Percentiles rank a stretch among this genome's conserved stretches.
phyloP scores from a whole-genome alignment of 2,113 vertebrate species.

The Pygathrix nemaeus region DNA sequence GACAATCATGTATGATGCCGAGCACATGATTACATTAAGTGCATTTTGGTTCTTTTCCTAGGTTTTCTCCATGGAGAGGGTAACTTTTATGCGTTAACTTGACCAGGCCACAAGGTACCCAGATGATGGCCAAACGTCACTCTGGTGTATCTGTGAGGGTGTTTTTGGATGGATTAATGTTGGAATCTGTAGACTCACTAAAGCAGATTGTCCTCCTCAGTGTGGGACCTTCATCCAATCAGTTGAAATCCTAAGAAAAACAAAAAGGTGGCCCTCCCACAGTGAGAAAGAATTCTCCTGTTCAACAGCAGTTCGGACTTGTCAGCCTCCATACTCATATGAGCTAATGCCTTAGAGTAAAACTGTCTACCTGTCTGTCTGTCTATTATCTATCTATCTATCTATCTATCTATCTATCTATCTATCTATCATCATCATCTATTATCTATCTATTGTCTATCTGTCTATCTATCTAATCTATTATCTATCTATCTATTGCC shows the following conservation, averaged over 20 bases:
- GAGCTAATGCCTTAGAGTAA: not conserved
- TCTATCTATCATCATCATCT: not conserved
- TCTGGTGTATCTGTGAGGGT: not conserved
- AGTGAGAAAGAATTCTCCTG: not conserved
- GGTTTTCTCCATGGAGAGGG: not conserved
- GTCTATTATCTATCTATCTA: not conserved
- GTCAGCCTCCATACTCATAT: not conserved
- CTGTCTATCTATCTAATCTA: not conserved
- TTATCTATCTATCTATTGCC: not conserved
- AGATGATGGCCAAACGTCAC: not conserved
- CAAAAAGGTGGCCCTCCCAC: not conserved
- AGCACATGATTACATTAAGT: too few relatives aligned
- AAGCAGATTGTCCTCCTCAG: not conserved
- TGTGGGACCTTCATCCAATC: not conserved
- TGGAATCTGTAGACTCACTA: not conserved
- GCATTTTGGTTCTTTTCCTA: not conserved
- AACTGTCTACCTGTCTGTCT: not conserved
- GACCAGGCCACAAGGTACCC: not conserved
- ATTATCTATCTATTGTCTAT: not conserved
- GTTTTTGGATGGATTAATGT: not conserved
- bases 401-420: not conserved
- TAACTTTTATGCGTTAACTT: not conserved
- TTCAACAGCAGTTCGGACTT: not conserved
- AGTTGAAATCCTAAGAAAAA: not conserved
- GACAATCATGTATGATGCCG: rapidly evolving